Evolutionary conservation across 1,140 invertebrate species (phyloP).

Genomic region (Drosophila melanica): DNA sequence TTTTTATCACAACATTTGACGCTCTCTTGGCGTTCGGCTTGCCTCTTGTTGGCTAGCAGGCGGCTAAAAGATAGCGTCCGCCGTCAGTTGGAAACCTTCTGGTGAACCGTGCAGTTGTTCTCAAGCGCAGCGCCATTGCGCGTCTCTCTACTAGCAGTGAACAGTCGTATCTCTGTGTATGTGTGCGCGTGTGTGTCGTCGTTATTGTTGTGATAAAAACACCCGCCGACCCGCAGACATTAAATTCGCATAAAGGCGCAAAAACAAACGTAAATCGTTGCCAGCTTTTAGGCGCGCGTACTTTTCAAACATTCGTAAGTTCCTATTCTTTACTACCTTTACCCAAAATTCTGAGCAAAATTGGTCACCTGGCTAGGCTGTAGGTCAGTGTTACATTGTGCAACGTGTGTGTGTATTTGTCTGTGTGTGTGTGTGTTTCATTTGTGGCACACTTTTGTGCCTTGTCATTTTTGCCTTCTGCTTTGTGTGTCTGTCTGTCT

Average conservation of each 20-base stretch:
- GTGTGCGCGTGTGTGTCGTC: conserved; percentile 4
- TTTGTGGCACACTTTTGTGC: conserved; percentile 68
- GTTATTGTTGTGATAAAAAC: conserved; percentile 46
- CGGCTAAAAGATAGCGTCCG: conserved; percentile 55
- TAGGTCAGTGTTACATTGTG: conserved; percentile 76
- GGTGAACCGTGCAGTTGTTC: conserved; percentile 69
- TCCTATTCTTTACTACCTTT: conserved; percentile 2
- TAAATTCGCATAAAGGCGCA: conserved; percentile 48
- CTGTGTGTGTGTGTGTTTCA: conserved; percentile 11
- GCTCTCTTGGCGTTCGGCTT: conserved; percentile 26
- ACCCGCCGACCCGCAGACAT: conserved; percentile 31
- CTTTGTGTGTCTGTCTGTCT: conserved; percentile 17
- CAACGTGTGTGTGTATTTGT: conserved; percentile 16
- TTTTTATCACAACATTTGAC: conserved; percentile 68
- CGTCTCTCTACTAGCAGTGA: conserved; percentile 34
- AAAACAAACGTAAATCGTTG: conserved; percentile 43
- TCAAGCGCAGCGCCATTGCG: conserved; percentile 53
- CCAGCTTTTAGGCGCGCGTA: conserved; percentile 42
- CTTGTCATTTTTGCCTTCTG: conserved; percentile 27
- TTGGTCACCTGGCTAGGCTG: conserved; percentile 56
- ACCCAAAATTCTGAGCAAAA: conserved; percentile 13
- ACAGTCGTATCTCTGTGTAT: conserved; percentile 28
- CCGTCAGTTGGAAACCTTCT: conserved; percentile 71
- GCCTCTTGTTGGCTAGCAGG: conserved; percentile 13
- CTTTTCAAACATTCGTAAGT: conserved; percentile 31